phyloP scores from a whole-genome alignment of 1,140 invertebrate genomes.

The Aphis craccivora region DNA sequence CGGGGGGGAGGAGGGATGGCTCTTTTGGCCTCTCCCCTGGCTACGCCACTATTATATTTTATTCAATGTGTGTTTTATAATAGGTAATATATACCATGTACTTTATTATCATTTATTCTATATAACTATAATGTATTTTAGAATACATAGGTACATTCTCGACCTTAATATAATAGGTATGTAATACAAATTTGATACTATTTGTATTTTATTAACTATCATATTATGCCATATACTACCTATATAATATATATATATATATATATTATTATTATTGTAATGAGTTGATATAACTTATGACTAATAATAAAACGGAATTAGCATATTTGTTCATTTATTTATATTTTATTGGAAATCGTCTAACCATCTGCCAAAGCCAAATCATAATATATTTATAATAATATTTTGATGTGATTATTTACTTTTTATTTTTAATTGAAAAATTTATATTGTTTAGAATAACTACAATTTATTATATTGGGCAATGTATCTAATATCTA shows the following conservation, averaged over 20 bases:
- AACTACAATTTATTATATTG: neutral
- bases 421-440: neutral
- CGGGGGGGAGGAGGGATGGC: too few species aligned
- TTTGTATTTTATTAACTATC: neutral
- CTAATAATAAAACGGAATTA: neutral
- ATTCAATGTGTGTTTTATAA: neutral
- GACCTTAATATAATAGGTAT: slow-evolving; percentile 7
- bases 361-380: neutral
- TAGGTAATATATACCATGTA: neutral
- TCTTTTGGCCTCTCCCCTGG: too few species aligned
- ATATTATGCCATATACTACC: neutral
- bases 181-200: neutral
- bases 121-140: neutral
- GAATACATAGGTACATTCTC: neutral
- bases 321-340: neutral
- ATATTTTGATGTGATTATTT: neutral
- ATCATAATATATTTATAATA: neutral
- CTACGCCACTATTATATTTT: neutral
- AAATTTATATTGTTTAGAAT: neutral
- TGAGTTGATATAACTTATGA: neutral
- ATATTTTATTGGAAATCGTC: neutral
- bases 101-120: neutral
- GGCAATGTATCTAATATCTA: neutral
- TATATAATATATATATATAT: too few species aligned
- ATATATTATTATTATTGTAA: neutral